Base-by-base conservation (phyloP, 2,888 invertebrate species). In the Clunio marinus region DNA sequence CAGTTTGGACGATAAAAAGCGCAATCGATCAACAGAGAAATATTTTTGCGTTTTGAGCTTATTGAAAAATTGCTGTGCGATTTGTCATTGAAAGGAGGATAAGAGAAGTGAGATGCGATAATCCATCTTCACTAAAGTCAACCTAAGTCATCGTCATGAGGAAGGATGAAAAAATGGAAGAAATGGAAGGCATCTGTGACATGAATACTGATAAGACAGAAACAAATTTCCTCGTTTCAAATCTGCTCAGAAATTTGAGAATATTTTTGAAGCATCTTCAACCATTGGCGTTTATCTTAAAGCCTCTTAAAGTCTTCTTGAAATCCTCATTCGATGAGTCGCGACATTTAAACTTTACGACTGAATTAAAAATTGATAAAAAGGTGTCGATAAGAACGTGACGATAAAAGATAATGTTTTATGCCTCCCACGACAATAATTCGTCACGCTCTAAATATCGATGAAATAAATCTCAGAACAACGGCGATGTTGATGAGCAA, bases 201-300 rank as follows among this genome's bases (percentile, higher is more conserved):
- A 46, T 63, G 63, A 63, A 63, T 63, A 24, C 63, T 63, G 63
- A 63, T 63, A 63, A 63, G 63, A n/a, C n/a, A n/a, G 51, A 22
- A 17, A 51, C 51, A 10, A 41, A 51, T 51, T 51, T n/a, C n/a
- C n/a, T n/a, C n/a, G n/a, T n/a, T n/a, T n/a, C n/a, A n/a, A n/a
- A n/a, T n/a, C n/a, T n/a, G n/a, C n/a, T n/a, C n/a, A n/a, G n/a
- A n/a, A n/a, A n/a, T n/a, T n/a, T n/a, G n/a, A n/a, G n/a, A n/a
- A n/a, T n/a, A n/a, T n/a, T n/a, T n/a, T n/a, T n/a, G n/a, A n/a
- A n/a, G n/a, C n/a, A n/a, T n/a, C n/a, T n/a, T n/a, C n/a, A n/a
- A n/a, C n/a, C n/a, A n/a, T n/a, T n/a, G n/a, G n/a, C n/a, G n/a
- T n/a, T n/a, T n/a, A n/a, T 32, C 15, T 45, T 45, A 51, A 51